phyloP scores from a whole-genome alignment of 2,888 invertebrate species.

The Ceramica pisi region DNA sequence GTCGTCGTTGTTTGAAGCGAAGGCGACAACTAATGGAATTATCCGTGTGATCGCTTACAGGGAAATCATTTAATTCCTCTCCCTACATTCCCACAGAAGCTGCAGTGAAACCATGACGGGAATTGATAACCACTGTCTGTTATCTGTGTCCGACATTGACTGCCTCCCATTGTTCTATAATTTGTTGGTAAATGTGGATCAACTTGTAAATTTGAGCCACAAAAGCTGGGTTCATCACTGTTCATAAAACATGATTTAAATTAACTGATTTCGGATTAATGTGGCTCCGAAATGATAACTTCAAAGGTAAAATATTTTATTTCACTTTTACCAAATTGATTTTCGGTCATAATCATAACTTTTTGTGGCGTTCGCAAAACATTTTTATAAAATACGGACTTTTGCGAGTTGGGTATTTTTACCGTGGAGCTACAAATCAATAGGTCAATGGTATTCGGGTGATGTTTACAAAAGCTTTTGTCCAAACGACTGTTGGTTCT shows the following conservation, averaged over 20 bases:
- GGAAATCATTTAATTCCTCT: constrained; percentile 67
- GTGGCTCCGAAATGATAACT: background rate
- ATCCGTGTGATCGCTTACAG: constrained; percentile 68
- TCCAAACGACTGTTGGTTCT: constrained; percentile 1
- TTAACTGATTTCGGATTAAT: constrained; percentile 14
- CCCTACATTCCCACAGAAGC: constrained; percentile 17
- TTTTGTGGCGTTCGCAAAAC: background rate
- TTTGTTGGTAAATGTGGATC: constrained; percentile 28
- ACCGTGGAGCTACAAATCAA: constrained; percentile 39
- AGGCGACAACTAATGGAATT: constrained; percentile 66
- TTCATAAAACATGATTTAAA: constrained; percentile 22
- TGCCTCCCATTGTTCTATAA: constrained; percentile 24
- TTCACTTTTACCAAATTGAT: constrained; percentile 14
- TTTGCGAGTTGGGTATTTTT: constrained; percentile 8
- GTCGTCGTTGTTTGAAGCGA: constrained; percentile 49
- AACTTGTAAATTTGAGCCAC: constrained; percentile 11
- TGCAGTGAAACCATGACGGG: constrained; percentile 30
- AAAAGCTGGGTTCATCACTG: constrained; percentile 2
- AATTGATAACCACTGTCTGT: constrained; percentile 51
- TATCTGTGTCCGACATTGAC: constrained; percentile 29
- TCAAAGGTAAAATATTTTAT: constrained; percentile 5
- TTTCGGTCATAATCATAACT: constrained; percentile 8
- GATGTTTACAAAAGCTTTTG: constrained; percentile 18
- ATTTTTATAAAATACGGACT: background rate
- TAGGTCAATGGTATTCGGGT: constrained; percentile 27